Evolutionary conservation across 2,888 invertebrate species (phyloP).

Genomic region (Epicampocera succincta): DNA sequence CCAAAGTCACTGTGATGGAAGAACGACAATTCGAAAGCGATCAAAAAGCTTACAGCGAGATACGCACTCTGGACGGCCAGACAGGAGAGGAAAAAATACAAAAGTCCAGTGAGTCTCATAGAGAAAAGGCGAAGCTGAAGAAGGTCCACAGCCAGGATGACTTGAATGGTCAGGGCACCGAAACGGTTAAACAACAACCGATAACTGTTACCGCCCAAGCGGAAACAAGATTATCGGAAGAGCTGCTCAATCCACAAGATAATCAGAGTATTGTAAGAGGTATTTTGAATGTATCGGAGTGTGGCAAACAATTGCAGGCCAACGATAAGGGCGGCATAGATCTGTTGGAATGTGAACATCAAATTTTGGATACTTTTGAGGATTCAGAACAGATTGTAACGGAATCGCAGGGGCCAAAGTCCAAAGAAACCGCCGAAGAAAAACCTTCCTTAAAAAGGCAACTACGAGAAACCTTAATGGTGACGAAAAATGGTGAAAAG

Average conservation of each 20-base stretch:
- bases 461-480: slow-evolving; percentile 74
- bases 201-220: slow-evolving; percentile 79
- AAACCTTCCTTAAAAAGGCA: slow-evolving; percentile 73
- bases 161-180: slow-evolving; percentile 72
- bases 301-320: slow-evolving; percentile 78
- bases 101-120: slow-evolving; percentile 76
- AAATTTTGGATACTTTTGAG: slow-evolving; percentile 76
- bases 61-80: slow-evolving; percentile 73
- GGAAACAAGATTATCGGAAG: slow-evolving; percentile 79
- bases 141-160: slow-evolving; percentile 76
- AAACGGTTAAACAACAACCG: slow-evolving; percentile 69
- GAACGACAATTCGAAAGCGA: slow-evolving; percentile 77
- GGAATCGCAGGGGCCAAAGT: slow-evolving; percentile 58
- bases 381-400: slow-evolving; percentile 71
- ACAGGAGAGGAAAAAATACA: slow-evolving; percentile 78
- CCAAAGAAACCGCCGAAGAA: slow-evolving; percentile 36
- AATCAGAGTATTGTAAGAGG: slow-evolving; percentile 81
- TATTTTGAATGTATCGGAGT: slow-evolving; percentile 81
- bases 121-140: slow-evolving; percentile 76
- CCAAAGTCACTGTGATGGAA: slow-evolving; percentile 75
- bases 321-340: slow-evolving; percentile 73
- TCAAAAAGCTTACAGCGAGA: slow-evolving; percentile 76
- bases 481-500: slow-evolving; percentile 75
- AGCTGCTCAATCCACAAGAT: slow-evolving; percentile 78
- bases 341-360: slow-evolving; percentile 77